Percentiles rank a stretch among this genome's conserved stretches.
These are phyloP conservation scores for Vanessa cardui DNA, from an alignment of 2,888 invertebrate genomes.

Conservation along the genomic window DNA sequence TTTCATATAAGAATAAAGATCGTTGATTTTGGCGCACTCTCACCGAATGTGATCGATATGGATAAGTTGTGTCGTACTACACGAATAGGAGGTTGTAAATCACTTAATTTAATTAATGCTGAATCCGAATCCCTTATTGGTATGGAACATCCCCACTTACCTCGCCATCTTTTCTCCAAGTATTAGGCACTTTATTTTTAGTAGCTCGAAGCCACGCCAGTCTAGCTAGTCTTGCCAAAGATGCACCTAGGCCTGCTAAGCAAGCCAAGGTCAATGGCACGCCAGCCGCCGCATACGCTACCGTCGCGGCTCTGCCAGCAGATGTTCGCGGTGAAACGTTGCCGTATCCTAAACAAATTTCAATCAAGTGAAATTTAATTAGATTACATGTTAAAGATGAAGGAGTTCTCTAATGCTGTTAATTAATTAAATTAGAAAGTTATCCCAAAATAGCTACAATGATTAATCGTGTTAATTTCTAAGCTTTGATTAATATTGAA, in stretches of 20 bases:
- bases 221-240: conserved; percentile 89
- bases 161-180: conserved; percentile 74
- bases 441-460: conserved; percentile 26
- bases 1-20: too few relatives aligned
- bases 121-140: too few relatives aligned
- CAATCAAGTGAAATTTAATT: background rate
- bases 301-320: conserved; percentile 91
- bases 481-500: conserved; percentile 6
- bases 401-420: conserved; percentile 17
- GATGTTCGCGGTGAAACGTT: conserved; percentile 92
- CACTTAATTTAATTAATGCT: too few relatives aligned
- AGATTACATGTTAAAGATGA: too few relatives aligned
- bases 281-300: conserved; percentile 93
- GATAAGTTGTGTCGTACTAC: too few relatives aligned
- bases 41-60: too few relatives aligned
- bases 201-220: conserved; percentile 81
- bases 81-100: too few relatives aligned
- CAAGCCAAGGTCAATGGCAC: conserved; percentile 94
- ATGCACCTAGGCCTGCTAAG: conserved; percentile 91
- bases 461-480: conserved; percentile 25
- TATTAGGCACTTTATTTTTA: conserved; percentile 68
- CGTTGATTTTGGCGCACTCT: too few relatives aligned
- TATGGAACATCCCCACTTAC: conserved; percentile 44
- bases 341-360: conserved; percentile 86
- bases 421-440: conserved; percentile 25